Conservation (phyloP, 1,140 invertebrate genomes). For the Stratiolaelaps scimitus region DNA sequence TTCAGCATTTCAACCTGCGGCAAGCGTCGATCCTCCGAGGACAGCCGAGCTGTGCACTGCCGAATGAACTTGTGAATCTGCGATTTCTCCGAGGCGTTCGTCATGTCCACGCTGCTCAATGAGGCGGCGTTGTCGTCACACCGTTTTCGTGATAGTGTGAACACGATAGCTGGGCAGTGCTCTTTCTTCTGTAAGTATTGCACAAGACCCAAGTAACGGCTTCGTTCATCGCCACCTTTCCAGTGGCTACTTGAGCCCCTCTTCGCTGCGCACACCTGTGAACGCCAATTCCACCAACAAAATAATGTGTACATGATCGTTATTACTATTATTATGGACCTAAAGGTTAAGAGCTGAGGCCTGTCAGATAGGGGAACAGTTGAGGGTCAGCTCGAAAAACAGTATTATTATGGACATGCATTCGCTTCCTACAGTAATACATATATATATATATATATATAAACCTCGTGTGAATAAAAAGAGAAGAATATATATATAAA, state of each 20-base stretch:
- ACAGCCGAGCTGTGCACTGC: conserved; percentile 63
- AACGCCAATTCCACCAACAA: too few species aligned
- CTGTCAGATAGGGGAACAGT: too few species aligned
- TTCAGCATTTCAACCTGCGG: conserved; percentile 68
- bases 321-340: too few species aligned
- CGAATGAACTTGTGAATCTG: conserved; percentile 71
- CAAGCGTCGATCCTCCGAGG: conserved; percentile 66
- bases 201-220: conserved; percentile 69
- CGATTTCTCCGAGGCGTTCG: conserved; percentile 64
- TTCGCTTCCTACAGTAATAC: too few species aligned
- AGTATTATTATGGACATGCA: too few species aligned
- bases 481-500: too few species aligned
- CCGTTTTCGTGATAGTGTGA: conserved; percentile 78
- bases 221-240: conserved; percentile 38
- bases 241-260: background rate
- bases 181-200: conserved; percentile 61
- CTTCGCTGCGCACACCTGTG: conserved; percentile 20
- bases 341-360: too few species aligned
- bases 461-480: too few species aligned
- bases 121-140: conserved; percentile 63
- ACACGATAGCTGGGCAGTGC: conserved; percentile 81
- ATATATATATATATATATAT: too few species aligned
- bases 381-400: too few species aligned
- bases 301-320: too few species aligned
- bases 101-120: conserved; percentile 58